These are phyloP conservation scores for Charina bottae DNA, from an alignment of 2,113 vertebrate species.

Conservation along the genomic window DNA sequence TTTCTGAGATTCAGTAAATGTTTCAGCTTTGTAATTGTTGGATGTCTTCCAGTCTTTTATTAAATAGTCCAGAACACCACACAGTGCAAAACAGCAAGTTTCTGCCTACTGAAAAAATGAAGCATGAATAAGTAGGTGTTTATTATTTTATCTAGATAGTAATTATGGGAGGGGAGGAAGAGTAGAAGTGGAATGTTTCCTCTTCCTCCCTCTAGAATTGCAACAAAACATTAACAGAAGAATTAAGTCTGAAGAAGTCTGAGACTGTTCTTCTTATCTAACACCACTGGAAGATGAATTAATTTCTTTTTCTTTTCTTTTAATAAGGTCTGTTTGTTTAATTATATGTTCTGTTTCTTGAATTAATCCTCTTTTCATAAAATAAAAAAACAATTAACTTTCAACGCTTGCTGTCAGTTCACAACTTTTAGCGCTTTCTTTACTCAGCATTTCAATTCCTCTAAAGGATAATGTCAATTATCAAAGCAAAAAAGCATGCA, in stretches of 20 bases:
- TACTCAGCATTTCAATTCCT: too few relatives aligned
- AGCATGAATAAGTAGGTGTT: background rate
- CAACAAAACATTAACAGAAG: rapidly evolving
- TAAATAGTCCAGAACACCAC: background rate
- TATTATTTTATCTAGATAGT: slow-evolving; percentile 2
- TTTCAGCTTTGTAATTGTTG: background rate
- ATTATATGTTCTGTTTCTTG: background rate
- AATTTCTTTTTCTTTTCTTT: background rate
- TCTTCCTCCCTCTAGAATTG: background rate
- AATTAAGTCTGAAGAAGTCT: background rate
- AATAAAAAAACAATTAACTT: too few relatives aligned
- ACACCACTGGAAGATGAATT: background rate
- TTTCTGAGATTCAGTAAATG: background rate
- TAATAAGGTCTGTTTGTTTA: background rate
- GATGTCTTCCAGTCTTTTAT: too few relatives aligned
- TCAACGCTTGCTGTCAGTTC: too few relatives aligned
- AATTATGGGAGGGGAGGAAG: background rate
- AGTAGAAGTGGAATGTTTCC: slow-evolving; percentile 1
- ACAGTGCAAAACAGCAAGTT: background rate
- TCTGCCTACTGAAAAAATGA: background rate
- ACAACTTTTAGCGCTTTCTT: too few relatives aligned
- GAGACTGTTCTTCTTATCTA: background rate
- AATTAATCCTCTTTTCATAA: too few relatives aligned
- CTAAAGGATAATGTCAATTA: too few relatives aligned
- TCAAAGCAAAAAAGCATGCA: too few relatives aligned